Conservation (phyloP, 2,888 invertebrate genomes). For the Hemistola chrysoprasaria region DNA sequence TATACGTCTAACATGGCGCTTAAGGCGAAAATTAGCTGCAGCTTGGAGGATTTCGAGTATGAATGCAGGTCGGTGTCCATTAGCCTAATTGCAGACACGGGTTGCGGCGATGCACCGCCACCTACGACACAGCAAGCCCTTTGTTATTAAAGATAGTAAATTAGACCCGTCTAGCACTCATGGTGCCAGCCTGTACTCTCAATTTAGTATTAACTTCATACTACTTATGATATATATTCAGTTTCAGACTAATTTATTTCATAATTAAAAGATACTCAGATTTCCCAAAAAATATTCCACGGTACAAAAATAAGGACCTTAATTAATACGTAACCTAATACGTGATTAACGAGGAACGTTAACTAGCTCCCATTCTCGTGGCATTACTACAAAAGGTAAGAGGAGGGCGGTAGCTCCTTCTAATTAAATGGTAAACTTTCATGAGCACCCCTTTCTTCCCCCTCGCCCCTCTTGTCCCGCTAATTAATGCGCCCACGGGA, state of each 20-base stretch:
- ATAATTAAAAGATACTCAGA: background rate
- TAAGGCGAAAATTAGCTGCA: slow-evolving; percentile 78
- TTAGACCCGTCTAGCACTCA: slow-evolving; percentile 35
- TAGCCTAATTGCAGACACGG: slow-evolving; percentile 78
- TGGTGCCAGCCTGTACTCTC: slow-evolving; percentile 13
- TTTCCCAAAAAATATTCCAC: background rate
- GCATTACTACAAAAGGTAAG: slow-evolving; percentile 70
- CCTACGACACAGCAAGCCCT: slow-evolving; percentile 46
- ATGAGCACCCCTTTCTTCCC: slow-evolving; percentile 60
- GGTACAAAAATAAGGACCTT: slow-evolving; percentile 18
- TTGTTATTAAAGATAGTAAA: slow-evolving; percentile 52
- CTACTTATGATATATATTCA: too few relatives aligned
- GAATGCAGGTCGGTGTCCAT: slow-evolving; percentile 80
- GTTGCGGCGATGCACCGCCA: slow-evolving; percentile 50
- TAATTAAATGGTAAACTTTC: slow-evolving; percentile 83
- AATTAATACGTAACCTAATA: slow-evolving; percentile 52
- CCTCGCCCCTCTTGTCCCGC: slow-evolving; percentile 48
- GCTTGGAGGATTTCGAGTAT: slow-evolving; percentile 77
- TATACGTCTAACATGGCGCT: slow-evolving; percentile 48
- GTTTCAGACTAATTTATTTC: too few relatives aligned
- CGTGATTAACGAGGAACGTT: slow-evolving; percentile 67
- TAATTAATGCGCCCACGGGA: slow-evolving; percentile 79
- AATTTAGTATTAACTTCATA: slow-evolving; percentile 8
- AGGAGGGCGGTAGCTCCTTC: slow-evolving; percentile 62
- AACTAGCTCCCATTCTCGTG: slow-evolving; percentile 65